Conservation (phyloP, 2,797 vertebrate genomes). For the Tadarida brasiliensis region DNA sequence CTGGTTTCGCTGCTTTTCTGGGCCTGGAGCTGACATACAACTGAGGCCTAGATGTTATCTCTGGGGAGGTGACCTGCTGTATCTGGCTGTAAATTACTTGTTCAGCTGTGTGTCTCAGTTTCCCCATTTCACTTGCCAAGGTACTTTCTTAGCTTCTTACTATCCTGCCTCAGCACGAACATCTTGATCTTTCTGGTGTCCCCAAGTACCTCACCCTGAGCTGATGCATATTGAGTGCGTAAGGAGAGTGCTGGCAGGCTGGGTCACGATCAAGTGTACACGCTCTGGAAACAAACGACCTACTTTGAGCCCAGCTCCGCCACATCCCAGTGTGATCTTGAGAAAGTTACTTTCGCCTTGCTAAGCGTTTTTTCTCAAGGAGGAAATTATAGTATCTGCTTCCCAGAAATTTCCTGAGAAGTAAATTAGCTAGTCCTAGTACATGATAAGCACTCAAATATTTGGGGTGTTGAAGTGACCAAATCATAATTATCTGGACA, state of each 20-base stretch:
- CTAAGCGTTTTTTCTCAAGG: not conserved
- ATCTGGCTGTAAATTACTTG: not conserved
- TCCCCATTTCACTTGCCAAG: not conserved
- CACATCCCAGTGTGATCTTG: not conserved
- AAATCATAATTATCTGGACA: not conserved
- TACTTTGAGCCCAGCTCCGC: not conserved
- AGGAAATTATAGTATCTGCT: not conserved
- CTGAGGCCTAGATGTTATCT: not conserved
- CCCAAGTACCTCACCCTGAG: not conserved
- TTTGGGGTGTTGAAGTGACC: not conserved
- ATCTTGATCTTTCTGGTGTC: not conserved
- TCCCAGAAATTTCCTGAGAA: not conserved
- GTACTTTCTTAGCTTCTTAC: not conserved
- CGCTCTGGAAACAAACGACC: not conserved
- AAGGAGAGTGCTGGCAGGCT: no score
- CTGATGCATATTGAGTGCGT: rapidly evolving
- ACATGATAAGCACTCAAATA: not conserved
- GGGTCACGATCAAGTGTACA: not conserved
- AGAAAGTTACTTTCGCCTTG: not conserved
- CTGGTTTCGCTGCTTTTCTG: not conserved
- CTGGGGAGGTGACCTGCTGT: not conserved
- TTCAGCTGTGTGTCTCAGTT: not conserved
- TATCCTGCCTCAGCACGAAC: not conserved
- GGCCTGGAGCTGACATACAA: not conserved
- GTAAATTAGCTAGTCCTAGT: not conserved